Conservation (phyloP, 2,888 invertebrate genomes). For the Dimorphilus gyrociliatus region DNA sequence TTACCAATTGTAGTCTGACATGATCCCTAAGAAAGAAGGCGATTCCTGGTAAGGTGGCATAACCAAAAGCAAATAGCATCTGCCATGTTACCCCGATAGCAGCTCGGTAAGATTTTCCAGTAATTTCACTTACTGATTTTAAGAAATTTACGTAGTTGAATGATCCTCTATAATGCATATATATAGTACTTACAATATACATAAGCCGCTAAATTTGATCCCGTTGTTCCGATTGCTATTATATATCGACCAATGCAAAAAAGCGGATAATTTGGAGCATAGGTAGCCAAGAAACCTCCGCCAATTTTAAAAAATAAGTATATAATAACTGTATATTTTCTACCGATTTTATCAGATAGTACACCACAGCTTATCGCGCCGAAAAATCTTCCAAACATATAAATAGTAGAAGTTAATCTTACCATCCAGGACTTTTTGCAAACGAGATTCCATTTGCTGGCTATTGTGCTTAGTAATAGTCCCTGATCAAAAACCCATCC, state of each 20-base stretch:
- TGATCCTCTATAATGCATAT: not conserved
- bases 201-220: conserved; percentile 6
- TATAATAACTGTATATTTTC: too few species aligned
- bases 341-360: too few species aligned
- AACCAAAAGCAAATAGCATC: conserved; percentile 6
- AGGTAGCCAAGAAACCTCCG: conserved; percentile 5
- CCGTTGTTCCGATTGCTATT: conserved; percentile 8
- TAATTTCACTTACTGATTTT: conserved; percentile 9
- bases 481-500: too few species aligned
- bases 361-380: too few species aligned
- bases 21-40: conserved; percentile 9
- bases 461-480: too few species aligned
- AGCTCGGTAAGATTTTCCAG: conserved; percentile 5
- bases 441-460: too few species aligned
- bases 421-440: too few species aligned
- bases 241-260: conserved; percentile 7
- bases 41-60: conserved; percentile 5
- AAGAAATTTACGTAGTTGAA: not conserved
- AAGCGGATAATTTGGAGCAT: conserved; percentile 5
- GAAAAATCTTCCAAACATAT: too few species aligned
- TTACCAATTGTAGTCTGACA: conserved; percentile 5
- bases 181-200: conserved; percentile 8
- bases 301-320: too few species aligned
- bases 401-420: too few species aligned
- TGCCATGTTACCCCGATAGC: conserved; percentile 4